Evolutionary conservation across 1,140 invertebrate genomes (phyloP), one percentile per base, ranked within the genome.

Genomic region (Hyles vespertilio): DNA sequence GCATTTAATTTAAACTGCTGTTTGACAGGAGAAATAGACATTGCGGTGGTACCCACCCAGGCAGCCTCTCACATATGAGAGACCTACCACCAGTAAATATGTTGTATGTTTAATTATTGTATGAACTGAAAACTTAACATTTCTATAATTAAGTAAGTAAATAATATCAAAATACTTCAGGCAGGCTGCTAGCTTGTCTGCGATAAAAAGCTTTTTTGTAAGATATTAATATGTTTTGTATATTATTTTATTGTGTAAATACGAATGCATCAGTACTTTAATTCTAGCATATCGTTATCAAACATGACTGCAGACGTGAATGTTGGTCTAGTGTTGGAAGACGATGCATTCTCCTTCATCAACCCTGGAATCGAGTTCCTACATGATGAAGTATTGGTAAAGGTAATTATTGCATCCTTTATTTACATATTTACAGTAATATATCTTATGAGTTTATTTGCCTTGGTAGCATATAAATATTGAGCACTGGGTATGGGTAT

Each of bases 341-440:
- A 89, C 55, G 86, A 89, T 58, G 79, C 78, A 0, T 86, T 78
- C 63, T 80, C 83, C 8, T 84, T 79, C 54, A 79, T 85, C 52
- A 89, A 89, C 52, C 81, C 84, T n/a, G 74, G 77, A 36, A 86
- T 86, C 51, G 80, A 87, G 49, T 89, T 89, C 59, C 65, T 65
- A n/a, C 86, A 89, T 58, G 84, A 89, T 66, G 86, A 89, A 70
- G 84, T 89, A 5, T 59, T 87, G 58, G 77, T 84, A 32, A 86
- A 89, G 81, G 84, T 89, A 77, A 72, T 32, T 59, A 32, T 32
- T 11, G 3, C 50, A 8, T 58, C 53, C 32, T 56, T 51, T 49
- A 32, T 11, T 49, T 36, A 11, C 22, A 22, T 58, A 43, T 12
- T 4, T 58, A 8, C 22, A 22, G 22, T 22, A 22, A 22, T 22